phyloP scores from a whole-genome alignment of 1,140 invertebrate species.

The Drosophila lacertosa region DNA sequence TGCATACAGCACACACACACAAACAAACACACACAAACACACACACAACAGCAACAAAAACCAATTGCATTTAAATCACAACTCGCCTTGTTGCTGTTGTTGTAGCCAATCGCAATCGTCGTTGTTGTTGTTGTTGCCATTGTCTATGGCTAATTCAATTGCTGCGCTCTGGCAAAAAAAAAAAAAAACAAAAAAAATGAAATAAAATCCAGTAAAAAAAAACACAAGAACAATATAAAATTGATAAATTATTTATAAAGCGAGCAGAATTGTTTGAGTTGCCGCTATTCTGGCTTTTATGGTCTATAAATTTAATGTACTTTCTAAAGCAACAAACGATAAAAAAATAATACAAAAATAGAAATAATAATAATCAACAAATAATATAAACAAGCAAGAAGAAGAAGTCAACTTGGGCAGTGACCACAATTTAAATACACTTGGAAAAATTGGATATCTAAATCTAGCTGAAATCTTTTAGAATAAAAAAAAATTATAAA shows the following conservation, averaged over 20 bases:
- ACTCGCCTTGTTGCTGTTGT: slow-evolving; percentile 53
- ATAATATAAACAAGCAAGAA: slow-evolving; percentile 1
- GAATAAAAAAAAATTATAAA: too few species aligned
- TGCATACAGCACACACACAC: slow-evolving; percentile 54
- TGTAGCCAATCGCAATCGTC: slow-evolving; percentile 35
- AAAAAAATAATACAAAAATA: too few species aligned
- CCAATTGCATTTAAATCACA: slow-evolving; percentile 82
- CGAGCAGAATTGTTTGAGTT: slow-evolving; percentile 10
- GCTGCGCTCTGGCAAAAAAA: slow-evolving; percentile 32
- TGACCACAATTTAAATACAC: neutral
- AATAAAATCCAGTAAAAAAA: slow-evolving; percentile 14
- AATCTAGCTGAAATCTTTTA: too few species aligned
- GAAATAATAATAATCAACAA: slow-evolving; percentile 27
- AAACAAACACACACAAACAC: slow-evolving; percentile 16
- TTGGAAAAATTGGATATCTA: neutral
- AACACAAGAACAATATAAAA: slow-evolving; percentile 40
- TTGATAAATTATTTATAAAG: slow-evolving; percentile 80
- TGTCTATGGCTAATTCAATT: slow-evolving; percentile 73
- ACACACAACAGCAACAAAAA: slow-evolving; percentile 45
- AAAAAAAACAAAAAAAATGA: neutral
- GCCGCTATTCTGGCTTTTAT: slow-evolving; percentile 63
- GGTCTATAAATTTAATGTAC: slow-evolving; percentile 72
- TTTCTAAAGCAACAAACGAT: slow-evolving; percentile 47
- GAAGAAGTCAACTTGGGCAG: neutral
- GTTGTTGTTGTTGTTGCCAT: slow-evolving; percentile 35